Evolutionary conservation across 2,888 invertebrate species (phyloP), one percentile per base, ranked within the genome.

Genomic region (Venustoraphidia nigricollis): DNA sequence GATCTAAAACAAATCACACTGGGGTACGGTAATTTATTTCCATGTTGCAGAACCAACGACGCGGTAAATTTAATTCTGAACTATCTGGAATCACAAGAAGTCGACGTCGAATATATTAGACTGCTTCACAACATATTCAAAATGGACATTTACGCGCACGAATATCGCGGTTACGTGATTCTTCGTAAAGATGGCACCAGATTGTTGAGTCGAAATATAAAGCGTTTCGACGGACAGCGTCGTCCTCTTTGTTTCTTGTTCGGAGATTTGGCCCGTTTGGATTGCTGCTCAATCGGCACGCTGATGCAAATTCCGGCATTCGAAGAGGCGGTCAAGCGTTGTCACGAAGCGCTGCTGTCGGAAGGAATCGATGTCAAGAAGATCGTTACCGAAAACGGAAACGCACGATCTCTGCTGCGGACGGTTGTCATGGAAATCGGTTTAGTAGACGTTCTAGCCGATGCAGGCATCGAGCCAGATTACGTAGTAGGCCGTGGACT

Each of bases 401-500:
- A 70, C 50, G 60, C 82, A 17, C 71, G 81, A 62, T 78, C 79
- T 10, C 85, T 87, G 62, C 77, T 84, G 38, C 79, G 81, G 42
- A 86, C 85, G 55, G 80, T 83, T 41, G 72, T 77, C 35, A 54
- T 62, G 13, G 60, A 55, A 71, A 86, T 96, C 50, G 93, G 89
- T 27, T 70, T 96, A 9, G 88, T 91, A 1, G 94, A 96, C 67
- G 67, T 90, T 46, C 71, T 96, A 50, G 72, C 71, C 46, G 71
- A 72, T 11, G 62, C 83, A 34, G 87, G 84, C 52, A 74, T 96
- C 36, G 67, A 71, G 35, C 91, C 94, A 5, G 91, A 94, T 65
- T 93, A 93, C 47, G 88, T 96, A 60, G 75, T 94, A 46, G 95
- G 95, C 0, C 95, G 96, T 68, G 94, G 93, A 44, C 84, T 17